These are phyloP conservation scores for Dallia pectoralis DNA, from an alignment of 2,797 vertebrate species.

Conservation along the genomic window DNA sequence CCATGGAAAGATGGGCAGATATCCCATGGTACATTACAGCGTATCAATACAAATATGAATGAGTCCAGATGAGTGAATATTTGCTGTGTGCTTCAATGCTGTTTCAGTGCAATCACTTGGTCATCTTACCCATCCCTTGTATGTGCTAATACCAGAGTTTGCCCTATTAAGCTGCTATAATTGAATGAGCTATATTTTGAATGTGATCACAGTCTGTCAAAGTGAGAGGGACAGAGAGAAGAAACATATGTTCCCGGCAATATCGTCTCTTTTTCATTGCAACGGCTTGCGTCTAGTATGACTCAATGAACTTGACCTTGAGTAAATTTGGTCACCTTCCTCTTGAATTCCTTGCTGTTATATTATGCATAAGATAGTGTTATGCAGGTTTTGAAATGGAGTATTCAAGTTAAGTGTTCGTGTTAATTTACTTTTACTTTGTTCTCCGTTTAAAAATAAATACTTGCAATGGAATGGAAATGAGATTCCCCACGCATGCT, in stretches of 20 bases:
- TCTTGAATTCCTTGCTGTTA: constrained; percentile 4
- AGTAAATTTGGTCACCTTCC: neutral
- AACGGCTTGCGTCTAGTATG: constrained; percentile 32
- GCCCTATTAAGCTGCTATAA: constrained; percentile 79
- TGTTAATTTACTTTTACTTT: constrained; percentile 40
- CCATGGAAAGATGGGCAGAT: constrained; percentile 54
- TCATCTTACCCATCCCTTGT: constrained; percentile 66
- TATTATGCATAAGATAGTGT: constrained; percentile 28
- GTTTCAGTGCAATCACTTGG: constrained; percentile 68
- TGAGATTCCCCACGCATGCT: constrained; percentile 55
- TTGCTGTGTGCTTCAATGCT: constrained; percentile 65
- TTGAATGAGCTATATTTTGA: constrained; percentile 66
- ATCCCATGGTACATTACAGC: constrained; percentile 65
- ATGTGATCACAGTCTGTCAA: constrained; percentile 62
- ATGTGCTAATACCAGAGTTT: constrained; percentile 74
- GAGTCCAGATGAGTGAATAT: constrained; percentile 63
- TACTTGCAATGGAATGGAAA: constrained; percentile 63
- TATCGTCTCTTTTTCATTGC: constrained; percentile 63
- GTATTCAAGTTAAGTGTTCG: constrained; percentile 58
- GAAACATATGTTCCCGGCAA: constrained; percentile 57
- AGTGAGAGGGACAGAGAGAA: neutral
- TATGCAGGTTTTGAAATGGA: constrained; percentile 48
- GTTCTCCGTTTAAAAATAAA: constrained; percentile 47
- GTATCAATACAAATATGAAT: constrained; percentile 68
- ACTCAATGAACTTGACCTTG: neutral